Conservation (phyloP, 2,797 vertebrate genomes). For the Otolemur crassicaudatus region DNA sequence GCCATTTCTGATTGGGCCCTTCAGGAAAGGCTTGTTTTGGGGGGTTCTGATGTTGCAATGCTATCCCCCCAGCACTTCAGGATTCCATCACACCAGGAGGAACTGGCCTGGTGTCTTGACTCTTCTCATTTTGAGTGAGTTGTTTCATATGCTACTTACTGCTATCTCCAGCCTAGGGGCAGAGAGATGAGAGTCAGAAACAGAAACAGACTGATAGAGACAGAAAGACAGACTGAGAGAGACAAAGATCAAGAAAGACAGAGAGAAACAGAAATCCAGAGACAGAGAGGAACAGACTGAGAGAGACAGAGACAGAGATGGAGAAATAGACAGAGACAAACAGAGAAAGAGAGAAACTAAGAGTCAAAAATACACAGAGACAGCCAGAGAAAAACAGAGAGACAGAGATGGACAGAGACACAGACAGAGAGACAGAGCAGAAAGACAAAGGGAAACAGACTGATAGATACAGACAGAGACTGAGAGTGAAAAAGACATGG, state of each 20-base stretch:
- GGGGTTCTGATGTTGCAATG: not conserved
- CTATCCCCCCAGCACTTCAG: not conserved
- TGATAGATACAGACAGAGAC: not conserved
- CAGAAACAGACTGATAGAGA: not conserved
- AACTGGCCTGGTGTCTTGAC: not conserved
- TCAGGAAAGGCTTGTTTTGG: not conserved
- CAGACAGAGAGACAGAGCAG: not conserved
- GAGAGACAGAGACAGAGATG: not conserved
- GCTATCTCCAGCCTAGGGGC: not conserved
- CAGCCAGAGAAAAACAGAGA: not conserved
- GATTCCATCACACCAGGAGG: not conserved
- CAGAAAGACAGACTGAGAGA: not conserved
- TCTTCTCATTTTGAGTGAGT: not conserved
- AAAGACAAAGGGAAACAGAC: not conserved
- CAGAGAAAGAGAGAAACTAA: too few species aligned
- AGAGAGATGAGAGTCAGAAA: constrained; percentile 59
- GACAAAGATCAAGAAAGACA: not conserved
- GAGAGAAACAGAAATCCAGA: not conserved
- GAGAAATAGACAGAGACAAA: not conserved
- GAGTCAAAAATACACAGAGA: not conserved
- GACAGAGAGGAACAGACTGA: not conserved
- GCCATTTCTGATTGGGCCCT: not conserved
- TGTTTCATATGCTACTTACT: not conserved
- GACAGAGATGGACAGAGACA: not conserved
- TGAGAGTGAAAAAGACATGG: not conserved